Base-by-base conservation (phyloP, 1,140 invertebrate genomes). In the Antheraea mylitta region DNA sequence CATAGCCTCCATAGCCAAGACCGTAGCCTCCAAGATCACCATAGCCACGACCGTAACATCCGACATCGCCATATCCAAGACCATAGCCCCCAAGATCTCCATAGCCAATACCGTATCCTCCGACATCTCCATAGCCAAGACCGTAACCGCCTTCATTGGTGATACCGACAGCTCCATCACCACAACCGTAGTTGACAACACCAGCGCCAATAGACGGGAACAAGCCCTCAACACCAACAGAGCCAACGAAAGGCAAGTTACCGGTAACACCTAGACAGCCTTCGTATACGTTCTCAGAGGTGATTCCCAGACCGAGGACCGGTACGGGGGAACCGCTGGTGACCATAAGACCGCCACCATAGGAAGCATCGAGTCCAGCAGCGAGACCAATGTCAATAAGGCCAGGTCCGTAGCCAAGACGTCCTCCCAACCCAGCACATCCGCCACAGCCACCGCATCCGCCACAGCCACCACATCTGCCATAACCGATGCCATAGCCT, bases 191-290 rank as follows among this genome's bases (percentile, higher is more conserved):
- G 76, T 42, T 69, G 22, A 80, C 71, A 7, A 72, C 73, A 7
- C 80, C 80, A 63, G 71, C 53, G 22, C 81, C 81, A 63, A 64
- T 59, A 11, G 77, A 75, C 0, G 78, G 78, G 11, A 82, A 42
- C 7, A 72, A 71, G 0, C 76, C 78, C 66, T 80, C 75, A 53
- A 77, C 8, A 53, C 10, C 66, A 9, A 38, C 60, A 22, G 67
- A 45, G 53, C 74, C 72, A n/a, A 70, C 10, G 19, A 70, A 70
- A 0, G 68, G 68, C 19, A 70, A 58, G 18, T 58, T 45, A 19
- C 70, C 68, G 58, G 19, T 62, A 13, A 74, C 67, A 22, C 60
- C 64, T 37, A 73, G 37, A 19, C 53, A 45, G 37, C 70, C 72
- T 7, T 65, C 58, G 45, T 64, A 69, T 30, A 30, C 22, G 22